Evolutionary conservation across 1,140 invertebrate genomes (phyloP).

Genomic region (Drosophila cardini): DNA sequence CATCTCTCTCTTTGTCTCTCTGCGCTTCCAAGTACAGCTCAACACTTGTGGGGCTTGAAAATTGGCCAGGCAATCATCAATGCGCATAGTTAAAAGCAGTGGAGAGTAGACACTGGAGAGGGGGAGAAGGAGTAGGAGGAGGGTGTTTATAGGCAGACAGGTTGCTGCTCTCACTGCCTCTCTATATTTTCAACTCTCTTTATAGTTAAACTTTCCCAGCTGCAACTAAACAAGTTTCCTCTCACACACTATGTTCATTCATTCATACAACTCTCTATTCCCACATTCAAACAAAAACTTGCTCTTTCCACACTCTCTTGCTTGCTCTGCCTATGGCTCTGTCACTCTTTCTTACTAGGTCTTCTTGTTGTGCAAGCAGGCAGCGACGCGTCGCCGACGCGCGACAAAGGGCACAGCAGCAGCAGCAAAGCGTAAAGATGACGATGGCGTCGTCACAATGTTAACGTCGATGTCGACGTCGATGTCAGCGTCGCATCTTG

Average conservation of each 20-base stretch:
- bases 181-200: not conserved
- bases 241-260: slow-evolving; percentile 29
- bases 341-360: not conserved
- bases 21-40: not conserved
- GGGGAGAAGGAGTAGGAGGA: not conserved
- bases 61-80: slow-evolving; percentile 44
- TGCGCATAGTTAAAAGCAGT: slow-evolving; percentile 5
- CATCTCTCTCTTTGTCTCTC: not conserved
- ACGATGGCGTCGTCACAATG: not conserved
- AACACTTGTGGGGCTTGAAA: slow-evolving; percentile 69
- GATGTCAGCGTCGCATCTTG: slow-evolving; percentile 39
- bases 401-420: slow-evolving; percentile 1
- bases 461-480: not conserved
- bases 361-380: slow-evolving; percentile 33
- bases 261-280: slow-evolving; percentile 24
- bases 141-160: not conserved
- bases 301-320: slow-evolving; percentile 2
- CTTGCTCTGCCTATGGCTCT: slow-evolving; percentile 4
- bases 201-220: slow-evolving; percentile 33
- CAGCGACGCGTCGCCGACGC: slow-evolving; percentile 15
- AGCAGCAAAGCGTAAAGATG: slow-evolving; percentile 12
- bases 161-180: slow-evolving; percentile 12
- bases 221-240: slow-evolving; percentile 39
- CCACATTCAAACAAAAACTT: not conserved
- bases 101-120: not conserved